phyloP scores from a whole-genome alignment of 1,140 invertebrate genomes.

The Drosophila kepulauana region DNA sequence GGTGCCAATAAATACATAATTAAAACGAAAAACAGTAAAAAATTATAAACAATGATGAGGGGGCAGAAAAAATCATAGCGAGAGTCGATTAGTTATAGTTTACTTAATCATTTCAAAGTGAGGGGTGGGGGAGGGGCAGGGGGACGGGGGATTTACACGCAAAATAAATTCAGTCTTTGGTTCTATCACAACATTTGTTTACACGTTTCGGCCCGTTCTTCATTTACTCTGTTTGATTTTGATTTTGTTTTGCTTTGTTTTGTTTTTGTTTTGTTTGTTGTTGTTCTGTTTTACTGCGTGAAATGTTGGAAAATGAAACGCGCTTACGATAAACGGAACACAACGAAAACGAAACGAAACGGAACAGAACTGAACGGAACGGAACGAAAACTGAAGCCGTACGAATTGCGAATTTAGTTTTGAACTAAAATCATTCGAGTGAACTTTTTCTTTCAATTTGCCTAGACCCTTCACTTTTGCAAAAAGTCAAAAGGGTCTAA shows the following conservation, averaged over 20 bases:
- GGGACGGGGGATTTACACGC: conserved; percentile 59
- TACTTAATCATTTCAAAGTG: conserved; percentile 1
- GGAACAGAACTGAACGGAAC: conserved; percentile 61
- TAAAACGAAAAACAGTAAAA: conserved; percentile 43
- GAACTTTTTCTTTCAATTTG: conserved; percentile 43
- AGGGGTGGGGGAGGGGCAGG: neutral
- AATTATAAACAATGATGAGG: conserved; percentile 36
- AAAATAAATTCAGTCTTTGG: conserved; percentile 85
- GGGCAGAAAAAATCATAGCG: conserved; percentile 55
- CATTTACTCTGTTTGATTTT: conserved; percentile 11
- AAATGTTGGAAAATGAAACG: conserved; percentile 66
- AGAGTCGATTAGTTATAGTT: conserved; percentile 47
- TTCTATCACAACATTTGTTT: conserved; percentile 85
- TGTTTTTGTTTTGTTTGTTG: conserved; percentile 29
- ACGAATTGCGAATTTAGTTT: conserved; percentile 78
- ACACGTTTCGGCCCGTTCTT: conserved; percentile 79
- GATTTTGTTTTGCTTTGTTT: conserved; percentile 29
- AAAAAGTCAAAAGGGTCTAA: neutral
- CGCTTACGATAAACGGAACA: conserved; percentile 55
- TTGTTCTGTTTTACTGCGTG: conserved; percentile 44
- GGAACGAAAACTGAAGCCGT: conserved; percentile 73
- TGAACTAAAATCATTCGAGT: conserved; percentile 67
- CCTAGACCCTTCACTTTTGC: too few species aligned
- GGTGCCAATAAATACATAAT: conserved; percentile 70
- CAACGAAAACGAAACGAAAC: conserved; percentile 64